Evolutionary conservation across 1,140 invertebrate species (phyloP).

Genomic region (Fopius arisanus): DNA sequence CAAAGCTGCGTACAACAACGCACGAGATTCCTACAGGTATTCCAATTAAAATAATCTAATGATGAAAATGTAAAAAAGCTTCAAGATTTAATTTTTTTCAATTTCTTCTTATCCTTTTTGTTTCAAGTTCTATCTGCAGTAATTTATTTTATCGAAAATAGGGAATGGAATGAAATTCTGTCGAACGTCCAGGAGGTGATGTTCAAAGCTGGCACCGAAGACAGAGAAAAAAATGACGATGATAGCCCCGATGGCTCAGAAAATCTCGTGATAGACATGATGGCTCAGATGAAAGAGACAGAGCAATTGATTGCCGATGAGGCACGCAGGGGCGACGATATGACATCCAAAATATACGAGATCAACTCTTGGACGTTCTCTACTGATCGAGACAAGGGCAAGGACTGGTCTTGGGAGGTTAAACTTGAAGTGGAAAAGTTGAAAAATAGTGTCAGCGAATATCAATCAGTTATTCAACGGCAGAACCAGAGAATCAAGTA

Average conservation of each 20-base stretch:
- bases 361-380: slow-evolving; percentile 36
- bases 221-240: background rate
- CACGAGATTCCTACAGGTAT: slow-evolving; percentile 34
- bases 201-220: slow-evolving; percentile 28
- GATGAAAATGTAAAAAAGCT: background rate
- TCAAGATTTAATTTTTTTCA: too few relatives aligned
- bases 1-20: slow-evolving; percentile 34
- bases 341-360: slow-evolving; percentile 32
- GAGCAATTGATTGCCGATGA: slow-evolving; percentile 34
- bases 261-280: slow-evolving; percentile 30
- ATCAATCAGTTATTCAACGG: slow-evolving; percentile 23
- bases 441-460: slow-evolving; percentile 24
- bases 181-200: slow-evolving; percentile 35
- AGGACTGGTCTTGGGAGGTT: slow-evolving; percentile 34
- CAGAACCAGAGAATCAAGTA: slow-evolving; percentile 32
- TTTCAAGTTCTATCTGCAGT: too few relatives aligned
- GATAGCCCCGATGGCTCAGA: slow-evolving; percentile 10
- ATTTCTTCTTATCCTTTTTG: too few relatives aligned
- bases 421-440: slow-evolving; percentile 34
- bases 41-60: too few relatives aligned
- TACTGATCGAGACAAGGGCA: slow-evolving; percentile 14
- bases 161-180: slow-evolving; percentile 39
- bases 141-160: background rate
- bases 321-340: slow-evolving; percentile 25
- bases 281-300: slow-evolving; percentile 34